A percentile compares a stretch with the other conserved stretches of the same genome.
phyloP scores from a whole-genome alignment of 2,888 invertebrate species.

The Candidula unifasciata region DNA sequence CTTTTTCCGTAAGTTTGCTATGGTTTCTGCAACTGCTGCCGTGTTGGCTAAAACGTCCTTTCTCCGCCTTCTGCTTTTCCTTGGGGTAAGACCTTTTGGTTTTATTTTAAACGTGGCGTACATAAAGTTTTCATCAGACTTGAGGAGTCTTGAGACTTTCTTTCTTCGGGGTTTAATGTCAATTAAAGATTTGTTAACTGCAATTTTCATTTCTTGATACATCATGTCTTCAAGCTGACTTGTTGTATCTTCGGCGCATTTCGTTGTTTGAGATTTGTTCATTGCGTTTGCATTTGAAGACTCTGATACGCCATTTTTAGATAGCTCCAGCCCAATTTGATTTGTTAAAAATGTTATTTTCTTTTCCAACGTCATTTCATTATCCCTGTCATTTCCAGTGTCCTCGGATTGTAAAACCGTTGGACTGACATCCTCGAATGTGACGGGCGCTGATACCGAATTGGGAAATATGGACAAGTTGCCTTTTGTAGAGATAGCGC shows the following conservation, averaged over 20 bases:
- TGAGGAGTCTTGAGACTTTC: constrained; percentile 65
- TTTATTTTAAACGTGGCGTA: constrained; percentile 68
- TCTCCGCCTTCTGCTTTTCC: constrained; percentile 27
- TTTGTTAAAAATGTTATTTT: constrained; percentile 36
- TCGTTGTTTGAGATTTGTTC: background rate
- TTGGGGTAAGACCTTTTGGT: constrained; percentile 47
- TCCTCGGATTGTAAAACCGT: background rate
- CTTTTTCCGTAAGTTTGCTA: constrained; percentile 31
- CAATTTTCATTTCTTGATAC: constrained; percentile 29
- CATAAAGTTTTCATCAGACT: constrained; percentile 65
- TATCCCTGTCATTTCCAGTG: background rate
- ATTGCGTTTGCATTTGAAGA: background rate
- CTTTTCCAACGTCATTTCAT: constrained; percentile 38
- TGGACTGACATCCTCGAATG: background rate
- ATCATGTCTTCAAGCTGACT: background rate
- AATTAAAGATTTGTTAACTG: background rate
- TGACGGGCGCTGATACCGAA: background rate
- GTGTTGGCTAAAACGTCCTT: constrained; percentile 15
- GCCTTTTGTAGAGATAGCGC: background rate
- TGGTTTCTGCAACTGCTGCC: constrained; percentile 29
- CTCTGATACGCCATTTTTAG: background rate
- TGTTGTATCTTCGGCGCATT: background rate
- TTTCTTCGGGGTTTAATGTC: constrained; percentile 66
- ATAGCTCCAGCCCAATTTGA: constrained; percentile 36
- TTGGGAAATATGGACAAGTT: background rate